Conservation (phyloP, 35 echinoderm and acorn worm genomes). For the Heliocidaris tuberculata region DNA sequence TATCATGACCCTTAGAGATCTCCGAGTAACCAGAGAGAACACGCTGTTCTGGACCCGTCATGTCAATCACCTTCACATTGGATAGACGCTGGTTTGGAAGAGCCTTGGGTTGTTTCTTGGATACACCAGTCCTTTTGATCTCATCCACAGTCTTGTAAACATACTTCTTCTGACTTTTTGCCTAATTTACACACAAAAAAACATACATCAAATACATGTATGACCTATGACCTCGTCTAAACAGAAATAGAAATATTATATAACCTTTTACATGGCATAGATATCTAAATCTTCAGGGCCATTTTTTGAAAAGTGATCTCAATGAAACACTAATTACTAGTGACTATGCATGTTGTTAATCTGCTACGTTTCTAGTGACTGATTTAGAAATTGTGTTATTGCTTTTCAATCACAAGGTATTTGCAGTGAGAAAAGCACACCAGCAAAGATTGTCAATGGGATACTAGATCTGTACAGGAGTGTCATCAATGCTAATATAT, state of each 20-base stretch:
- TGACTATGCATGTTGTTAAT: no score
- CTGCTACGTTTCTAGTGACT: no score
- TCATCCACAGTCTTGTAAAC: conserved; percentile 89
- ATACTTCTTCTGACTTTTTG: conserved; percentile 71
- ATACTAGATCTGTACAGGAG: no score
- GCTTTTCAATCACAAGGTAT: no score
- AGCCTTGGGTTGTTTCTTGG: conserved; percentile 49
- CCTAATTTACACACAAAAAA: conserved; percentile 47
- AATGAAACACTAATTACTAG: no score
- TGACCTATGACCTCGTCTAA: neutral
- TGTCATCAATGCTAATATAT: no score
- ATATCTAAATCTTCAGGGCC: neutral
- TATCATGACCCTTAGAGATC: conserved; percentile 72
- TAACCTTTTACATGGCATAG: neutral
- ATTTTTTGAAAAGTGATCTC: neutral
- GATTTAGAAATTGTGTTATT: no score
- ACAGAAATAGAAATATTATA: no score
- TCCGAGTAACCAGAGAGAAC: conserved; percentile 78
- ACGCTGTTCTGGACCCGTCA: conserved; percentile 89
- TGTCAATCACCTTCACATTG: conserved; percentile 95
- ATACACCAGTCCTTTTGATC: conserved; percentile 59
- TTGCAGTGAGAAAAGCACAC: no score
- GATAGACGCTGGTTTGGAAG: conserved; percentile 37
- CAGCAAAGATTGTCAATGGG: no score
- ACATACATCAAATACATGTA: neutral